These are phyloP conservation scores for Enteromius anoplus DNA, from an alignment of 2,797 vertebrate species.

Conservation along the genomic window DNA sequence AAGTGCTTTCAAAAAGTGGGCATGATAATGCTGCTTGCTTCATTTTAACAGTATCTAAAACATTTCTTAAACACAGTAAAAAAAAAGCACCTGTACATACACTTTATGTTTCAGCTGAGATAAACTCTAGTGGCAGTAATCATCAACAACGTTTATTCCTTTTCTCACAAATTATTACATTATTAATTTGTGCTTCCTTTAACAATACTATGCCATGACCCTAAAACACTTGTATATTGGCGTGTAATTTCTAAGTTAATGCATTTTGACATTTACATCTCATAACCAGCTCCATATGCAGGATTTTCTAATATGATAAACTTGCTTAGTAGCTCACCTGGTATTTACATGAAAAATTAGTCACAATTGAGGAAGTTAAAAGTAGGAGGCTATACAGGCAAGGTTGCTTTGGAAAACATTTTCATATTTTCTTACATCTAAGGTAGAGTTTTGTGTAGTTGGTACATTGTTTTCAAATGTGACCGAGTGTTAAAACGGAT, in stretches of 20 bases:
- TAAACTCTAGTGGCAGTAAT: background rate
- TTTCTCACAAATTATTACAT: background rate
- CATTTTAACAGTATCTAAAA: background rate
- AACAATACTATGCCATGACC: background rate
- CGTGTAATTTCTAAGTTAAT: background rate
- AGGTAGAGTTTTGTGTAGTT: background rate
- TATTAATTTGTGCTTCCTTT: background rate
- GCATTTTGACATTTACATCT: background rate
- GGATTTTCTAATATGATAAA: background rate
- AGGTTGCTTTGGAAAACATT: background rate
- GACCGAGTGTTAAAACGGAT: background rate
- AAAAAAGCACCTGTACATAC: background rate
- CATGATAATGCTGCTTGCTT: background rate
- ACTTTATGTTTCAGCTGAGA: background rate
- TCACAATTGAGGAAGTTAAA: background rate
- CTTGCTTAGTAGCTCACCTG: background rate
- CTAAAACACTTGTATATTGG: background rate
- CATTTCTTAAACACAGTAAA: background rate
- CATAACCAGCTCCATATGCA: background rate
- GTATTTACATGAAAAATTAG: background rate
- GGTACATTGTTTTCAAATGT: background rate
- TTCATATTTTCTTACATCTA: background rate
- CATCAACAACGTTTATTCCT: background rate
- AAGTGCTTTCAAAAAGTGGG: background rate
- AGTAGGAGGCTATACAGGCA: background rate